A percentile compares a stretch with the other conserved stretches of the same genome.
Conservation (phyloP, 2,888 invertebrate species). For the Caenorhabditis sp. region DNA sequence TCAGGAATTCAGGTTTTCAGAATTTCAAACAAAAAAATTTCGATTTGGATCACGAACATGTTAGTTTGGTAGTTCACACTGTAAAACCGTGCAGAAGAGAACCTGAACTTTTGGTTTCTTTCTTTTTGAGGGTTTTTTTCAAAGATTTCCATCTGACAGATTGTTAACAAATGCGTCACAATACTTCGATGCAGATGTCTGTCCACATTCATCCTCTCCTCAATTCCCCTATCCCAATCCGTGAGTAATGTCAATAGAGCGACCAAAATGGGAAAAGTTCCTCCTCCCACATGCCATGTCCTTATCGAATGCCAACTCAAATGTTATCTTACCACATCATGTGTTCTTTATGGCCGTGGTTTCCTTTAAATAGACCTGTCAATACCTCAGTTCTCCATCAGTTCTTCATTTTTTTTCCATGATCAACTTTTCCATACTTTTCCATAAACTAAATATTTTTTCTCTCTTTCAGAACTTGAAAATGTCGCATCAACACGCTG, state of each 20-base stretch:
- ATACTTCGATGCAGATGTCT: slow-evolving; percentile 19
- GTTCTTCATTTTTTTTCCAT: slow-evolving; percentile 1
- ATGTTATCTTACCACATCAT: slow-evolving; percentile 48
- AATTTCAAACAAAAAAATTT: no score
- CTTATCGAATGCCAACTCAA: slow-evolving; percentile 57
- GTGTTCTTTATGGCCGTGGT: slow-evolving; percentile 31
- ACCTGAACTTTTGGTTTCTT: no score
- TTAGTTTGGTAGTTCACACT: no score
- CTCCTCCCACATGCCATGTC: slow-evolving; percentile 24
- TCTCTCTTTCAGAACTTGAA: no score
- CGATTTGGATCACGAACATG: no score
- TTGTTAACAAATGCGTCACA: slow-evolving; percentile 23
- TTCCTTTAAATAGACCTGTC: slow-evolving; percentile 46
- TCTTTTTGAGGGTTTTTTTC: no score
- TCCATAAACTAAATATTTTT: no score
- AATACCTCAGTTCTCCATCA: background rate
- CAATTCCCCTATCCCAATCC: background rate
- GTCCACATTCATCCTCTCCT: slow-evolving; percentile 10
- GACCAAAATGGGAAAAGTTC: background rate
- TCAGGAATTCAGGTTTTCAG: no score
- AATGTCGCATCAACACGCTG: slow-evolving; percentile 50
- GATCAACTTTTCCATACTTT: background rate
- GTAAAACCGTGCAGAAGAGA: no score
- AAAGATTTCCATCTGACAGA: background rate
- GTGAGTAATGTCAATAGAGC: slow-evolving; percentile 38